A percentile compares a stretch with the other conserved stretches of the same genome.
These are phyloP conservation scores for Smutsia gigantea DNA, from an alignment of 2,797 vertebrate species.

Conservation along the genomic window DNA sequence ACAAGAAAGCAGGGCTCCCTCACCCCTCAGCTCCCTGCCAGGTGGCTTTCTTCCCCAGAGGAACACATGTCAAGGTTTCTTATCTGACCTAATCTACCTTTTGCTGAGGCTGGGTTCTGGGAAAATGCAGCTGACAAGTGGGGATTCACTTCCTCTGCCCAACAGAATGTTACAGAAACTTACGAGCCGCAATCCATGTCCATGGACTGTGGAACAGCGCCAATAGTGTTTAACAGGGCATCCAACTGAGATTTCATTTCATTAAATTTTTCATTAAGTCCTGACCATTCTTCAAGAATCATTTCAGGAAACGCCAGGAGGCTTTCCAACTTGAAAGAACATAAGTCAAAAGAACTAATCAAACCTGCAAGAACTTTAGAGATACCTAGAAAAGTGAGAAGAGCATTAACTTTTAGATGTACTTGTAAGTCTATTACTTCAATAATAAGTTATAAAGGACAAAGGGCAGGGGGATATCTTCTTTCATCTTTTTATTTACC, in stretches of 20 bases:
- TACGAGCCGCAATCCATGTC: conserved; percentile 78
- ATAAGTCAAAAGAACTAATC: conserved; percentile 84
- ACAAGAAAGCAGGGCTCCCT: neutral
- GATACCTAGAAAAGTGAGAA: conserved; percentile 63
- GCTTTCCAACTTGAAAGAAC: conserved; percentile 83
- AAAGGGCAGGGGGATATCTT: neutral
- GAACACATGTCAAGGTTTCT: neutral
- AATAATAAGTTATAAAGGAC: conserved; percentile 49
- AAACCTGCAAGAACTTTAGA: conserved; percentile 86
- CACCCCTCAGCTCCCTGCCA: neutral
- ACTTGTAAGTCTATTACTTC: neutral
- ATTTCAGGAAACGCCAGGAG: conserved; percentile 54
- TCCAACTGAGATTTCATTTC: conserved; percentile 84
- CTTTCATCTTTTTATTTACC: neutral
- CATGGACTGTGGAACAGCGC: conserved; percentile 70
- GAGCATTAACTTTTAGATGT: conserved; percentile 14
- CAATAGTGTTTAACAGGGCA: conserved; percentile 73
- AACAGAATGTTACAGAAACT: conserved; percentile 46
- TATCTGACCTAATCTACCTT: neutral
- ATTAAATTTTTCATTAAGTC: conserved; percentile 82
- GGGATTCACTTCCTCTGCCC: neutral
- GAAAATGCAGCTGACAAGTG: neutral
- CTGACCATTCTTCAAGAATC: conserved; percentile 81
- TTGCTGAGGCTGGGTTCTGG: neutral
- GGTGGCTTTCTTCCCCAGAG: neutral